Evolutionary conservation across 2,797 vertebrate genomes (phyloP), one percentile per base, ranked within the genome.

Genomic region (Esox lucius): DNA sequence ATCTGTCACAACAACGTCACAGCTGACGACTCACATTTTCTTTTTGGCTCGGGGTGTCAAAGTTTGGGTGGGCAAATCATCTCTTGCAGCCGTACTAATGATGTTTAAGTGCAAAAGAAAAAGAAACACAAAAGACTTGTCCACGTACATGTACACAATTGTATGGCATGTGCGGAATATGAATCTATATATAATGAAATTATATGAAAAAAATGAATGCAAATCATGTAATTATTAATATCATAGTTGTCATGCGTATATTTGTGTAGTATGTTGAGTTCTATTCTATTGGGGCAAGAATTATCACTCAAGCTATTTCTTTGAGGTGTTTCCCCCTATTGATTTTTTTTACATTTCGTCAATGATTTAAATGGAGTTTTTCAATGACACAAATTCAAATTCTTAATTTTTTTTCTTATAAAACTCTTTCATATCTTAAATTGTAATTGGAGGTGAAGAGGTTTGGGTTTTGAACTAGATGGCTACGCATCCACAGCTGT

Each of bases 171-270:
- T 89, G 81, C 91, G 91, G 86, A 92, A 76, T 73, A 70, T 74
- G 68, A 87, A 90, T 88, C 86, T 86, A 88, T 85, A 86, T 85
- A 87, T 84, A 85, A 87, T 86, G 83, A 89, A 85, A 85, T 81
- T 84, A 90, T 91, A 89, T 77, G 85, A 24, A 88, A 87, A 74
- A 86, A 76, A 59, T 70, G 82, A 91, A 90, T 91, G 90, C 91
- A 91, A 91, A 82, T 81, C 84, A 81, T 91, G 88, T 91, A 91
- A 87, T 86, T 90, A 88, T 88, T 88, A 75, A 89, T 91, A 90
- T 88, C 87, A 92, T 91, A 87, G 88, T 86, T 81, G 88, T 92
- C 72, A 82, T 39, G 39, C 5, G 7, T 88, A 89, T 90, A 88
- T 87, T 87, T 87, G 83, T 89, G 89, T 87, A 87, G 87, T 85